These are phyloP conservation scores for Chaetura pelagica DNA, from an alignment of 2,113 vertebrate genomes.

Conservation along the genomic window DNA sequence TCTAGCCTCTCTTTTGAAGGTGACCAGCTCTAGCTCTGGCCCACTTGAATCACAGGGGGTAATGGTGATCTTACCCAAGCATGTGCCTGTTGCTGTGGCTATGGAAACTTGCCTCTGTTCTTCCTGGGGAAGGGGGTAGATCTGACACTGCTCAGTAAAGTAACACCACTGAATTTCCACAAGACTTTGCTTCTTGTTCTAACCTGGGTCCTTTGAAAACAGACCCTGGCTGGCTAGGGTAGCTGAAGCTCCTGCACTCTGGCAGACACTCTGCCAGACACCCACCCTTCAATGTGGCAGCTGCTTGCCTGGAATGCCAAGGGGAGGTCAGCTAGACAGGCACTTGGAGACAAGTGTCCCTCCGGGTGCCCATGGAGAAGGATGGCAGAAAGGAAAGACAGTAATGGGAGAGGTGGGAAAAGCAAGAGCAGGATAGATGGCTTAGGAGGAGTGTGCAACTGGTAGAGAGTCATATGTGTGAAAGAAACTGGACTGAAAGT, in stretches of 20 bases:
- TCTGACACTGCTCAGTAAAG: not conserved
- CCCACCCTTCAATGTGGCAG: not conserved
- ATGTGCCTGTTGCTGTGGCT: not conserved
- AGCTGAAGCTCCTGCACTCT: rapidly evolving
- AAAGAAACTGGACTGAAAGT: not conserved
- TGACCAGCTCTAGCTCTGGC: not conserved
- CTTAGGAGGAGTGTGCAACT: not conserved
- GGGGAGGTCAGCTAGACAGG: not conserved
- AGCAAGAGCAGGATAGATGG: not conserved
- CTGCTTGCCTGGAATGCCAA: not conserved
- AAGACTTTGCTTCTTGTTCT: not conserved
- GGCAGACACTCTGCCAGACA: not conserved
- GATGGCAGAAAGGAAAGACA: not conserved
- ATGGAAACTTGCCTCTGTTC: not conserved
- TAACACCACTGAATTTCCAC: not conserved
- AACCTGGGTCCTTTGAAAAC: not conserved
- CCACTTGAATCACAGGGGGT: not conserved
- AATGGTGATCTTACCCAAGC: not conserved
- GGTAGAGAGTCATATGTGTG: not conserved
- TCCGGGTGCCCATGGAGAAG: rapidly evolving
- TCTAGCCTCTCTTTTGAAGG: not conserved
- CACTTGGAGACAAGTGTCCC: not conserved
- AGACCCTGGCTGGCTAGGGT: not conserved
- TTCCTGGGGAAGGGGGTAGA: not conserved
- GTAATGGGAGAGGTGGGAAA: not conserved